Base-by-base conservation (phyloP, 2,888 invertebrate genomes). In the Morinoia aosen region DNA sequence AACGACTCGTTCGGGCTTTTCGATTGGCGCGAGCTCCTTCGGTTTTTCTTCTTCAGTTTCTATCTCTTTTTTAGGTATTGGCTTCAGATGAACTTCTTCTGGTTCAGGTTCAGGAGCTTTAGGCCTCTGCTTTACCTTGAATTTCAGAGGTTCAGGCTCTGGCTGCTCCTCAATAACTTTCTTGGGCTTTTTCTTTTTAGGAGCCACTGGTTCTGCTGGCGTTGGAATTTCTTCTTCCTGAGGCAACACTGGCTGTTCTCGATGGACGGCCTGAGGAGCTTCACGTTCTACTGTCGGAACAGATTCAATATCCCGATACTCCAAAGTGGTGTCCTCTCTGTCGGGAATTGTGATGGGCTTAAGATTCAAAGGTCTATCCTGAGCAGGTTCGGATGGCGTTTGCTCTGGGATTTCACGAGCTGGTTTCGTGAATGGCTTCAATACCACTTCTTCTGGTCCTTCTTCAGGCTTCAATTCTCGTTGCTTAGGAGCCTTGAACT, bases 21-120 rank as follows among this genome's bases (percentile, higher is more conserved):
- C 88, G 33, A 91, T 88, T 4, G 95, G 95, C 19, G 25, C 56
- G 14, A 76, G 40, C 57, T 95, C 76, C 58, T n/a, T 33, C 5
- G 61, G 58, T 39, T 57, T 90, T 58, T 58, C 57, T 58, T 95
- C 95, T 93, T 91, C 91, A 40, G 64, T 40, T 39, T 58, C 58
- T 57, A 25, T 91, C 91, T 91, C 91, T 64, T 58, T 88, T 57
- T 95, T 48, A 88, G 95, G 95, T 39, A 95, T 95, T 14, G 95
- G 95, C 40, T 95, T 95, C 88, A 95, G 88, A 88, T 61, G 40
- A n/a, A 95, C 95, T 64, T 94, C 76, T 94, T 95, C 95, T 40
- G 95, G 91, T 58, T 61, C 95, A n/a, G 90, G 94, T 95, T 95
- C 94, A 64, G 95, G 94, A 76, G 58, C 56, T 39, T 11, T 48